phyloP scores from a whole-genome alignment of 2,113 vertebrate genomes.

The Toxostoma redivivum region DNA sequence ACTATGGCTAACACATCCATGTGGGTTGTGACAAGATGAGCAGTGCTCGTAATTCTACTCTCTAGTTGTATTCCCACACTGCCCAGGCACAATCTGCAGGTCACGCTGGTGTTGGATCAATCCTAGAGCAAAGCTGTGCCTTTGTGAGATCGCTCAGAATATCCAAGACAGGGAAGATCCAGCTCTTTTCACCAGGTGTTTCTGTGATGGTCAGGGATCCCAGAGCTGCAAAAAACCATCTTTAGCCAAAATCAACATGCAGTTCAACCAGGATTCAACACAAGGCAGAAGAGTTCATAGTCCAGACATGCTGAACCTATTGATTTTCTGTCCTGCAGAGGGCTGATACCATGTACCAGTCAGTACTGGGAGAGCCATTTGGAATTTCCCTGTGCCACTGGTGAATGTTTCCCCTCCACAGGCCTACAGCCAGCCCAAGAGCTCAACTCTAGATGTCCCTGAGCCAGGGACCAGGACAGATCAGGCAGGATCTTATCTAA shows the following conservation, averaged over 20 bases:
- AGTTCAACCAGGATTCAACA: not conserved
- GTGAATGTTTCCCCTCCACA: not conserved
- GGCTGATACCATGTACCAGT: not conserved
- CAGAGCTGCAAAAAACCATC: not conserved
- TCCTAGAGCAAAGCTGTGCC: not conserved
- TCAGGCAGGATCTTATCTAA: not conserved
- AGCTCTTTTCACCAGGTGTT: not conserved
- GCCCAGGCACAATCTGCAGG: not conserved
- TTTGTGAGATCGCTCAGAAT: not conserved
- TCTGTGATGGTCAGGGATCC: not conserved
- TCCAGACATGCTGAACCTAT: too few relatives aligned
- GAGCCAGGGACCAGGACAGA: not conserved
- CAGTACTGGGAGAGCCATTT: not conserved
- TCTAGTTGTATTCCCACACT: too few relatives aligned
- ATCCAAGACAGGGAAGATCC: not conserved
- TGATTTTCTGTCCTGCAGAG: not conserved
- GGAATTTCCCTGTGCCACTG: not conserved
- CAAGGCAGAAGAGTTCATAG: not conserved
- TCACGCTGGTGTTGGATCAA: accelerated
- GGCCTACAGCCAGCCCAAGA: not conserved
- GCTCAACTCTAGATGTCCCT: not conserved
- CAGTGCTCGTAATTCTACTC: too few relatives aligned
- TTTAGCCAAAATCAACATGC: not conserved
- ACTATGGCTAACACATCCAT: too few relatives aligned
- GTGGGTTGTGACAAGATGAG: too few relatives aligned